Base-by-base conservation (phyloP, 2,888 invertebrate genomes). In the Heliconius ismenius region DNA sequence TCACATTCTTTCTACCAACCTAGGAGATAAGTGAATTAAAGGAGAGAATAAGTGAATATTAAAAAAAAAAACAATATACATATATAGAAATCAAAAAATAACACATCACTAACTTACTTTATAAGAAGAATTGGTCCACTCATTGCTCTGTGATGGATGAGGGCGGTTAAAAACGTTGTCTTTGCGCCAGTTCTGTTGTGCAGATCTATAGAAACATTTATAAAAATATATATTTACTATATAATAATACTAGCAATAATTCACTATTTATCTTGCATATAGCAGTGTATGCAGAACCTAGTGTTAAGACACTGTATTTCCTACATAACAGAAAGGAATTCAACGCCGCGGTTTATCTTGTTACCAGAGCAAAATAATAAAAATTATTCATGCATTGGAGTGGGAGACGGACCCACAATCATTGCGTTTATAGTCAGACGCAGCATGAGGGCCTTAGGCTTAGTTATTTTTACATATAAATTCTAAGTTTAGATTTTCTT, bases 161-260 rank as follows among this genome's bases (percentile, higher is more conserved):
- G 85, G 86, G 18, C 39, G 78, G 62, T 80, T 84, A 79, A 76
- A 78, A 6, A 80, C 82, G 21, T 82, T 78, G 77, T 92, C 92
- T 13, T 86, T 88, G 65, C 92, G 89, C 93, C 94, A 92, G 79
- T 91, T 92, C 67, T 87, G 85, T 21, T 83, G 89, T 43, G 80
- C 54, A 18, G 73, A 60, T 80, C 87, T 86, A 74, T 24, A 78
- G 73, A 64, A 73, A 68, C 11, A 69, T 13, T 26, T 32, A 63
- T n/a, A 15, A 58, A 69, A 54, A 49, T 32, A 18, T 67, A 60
- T 15, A 43, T 13, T 43, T 24, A 64, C 13, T 65, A n/a, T 58
- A 58, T 58, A 58, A 58, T n/a, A n/a, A 58, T n/a, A 58, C 3
- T n/a, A 58, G 1, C 9, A 3, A n/a, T 58, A 21, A 49, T 49